Evolutionary conservation across 2,888 invertebrate species (phyloP).

Genomic region (Teleogryllus oceanicus): DNA sequence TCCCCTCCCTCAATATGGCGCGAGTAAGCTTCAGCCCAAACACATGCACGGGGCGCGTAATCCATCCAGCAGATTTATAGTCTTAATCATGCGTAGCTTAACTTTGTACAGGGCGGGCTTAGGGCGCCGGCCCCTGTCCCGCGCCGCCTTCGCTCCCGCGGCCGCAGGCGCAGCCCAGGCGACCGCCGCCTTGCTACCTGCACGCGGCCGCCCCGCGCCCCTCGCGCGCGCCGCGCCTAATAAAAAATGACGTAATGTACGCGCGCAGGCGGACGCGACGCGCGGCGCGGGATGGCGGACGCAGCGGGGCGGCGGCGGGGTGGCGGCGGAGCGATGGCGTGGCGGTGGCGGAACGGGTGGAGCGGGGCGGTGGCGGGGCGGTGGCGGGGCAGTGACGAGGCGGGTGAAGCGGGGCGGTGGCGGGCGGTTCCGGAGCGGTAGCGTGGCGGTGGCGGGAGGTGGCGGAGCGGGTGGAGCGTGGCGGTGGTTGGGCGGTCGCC

Average conservation of each 20-base stretch:
- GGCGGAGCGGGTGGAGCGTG: too few species aligned
- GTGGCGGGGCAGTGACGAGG: neutral
- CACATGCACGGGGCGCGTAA: constrained; percentile 29
- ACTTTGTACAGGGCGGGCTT: constrained; percentile 49
- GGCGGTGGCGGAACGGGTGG: neutral
- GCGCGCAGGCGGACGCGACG: too few species aligned
- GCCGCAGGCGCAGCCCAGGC: neutral
- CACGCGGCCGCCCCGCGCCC: neutral
- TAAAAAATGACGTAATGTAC: constrained; percentile 20
- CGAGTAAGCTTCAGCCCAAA: constrained; percentile 29
- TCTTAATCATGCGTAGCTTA: constrained; percentile 63
- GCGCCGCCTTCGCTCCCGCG: neutral
- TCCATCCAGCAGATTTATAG: constrained; percentile 56
- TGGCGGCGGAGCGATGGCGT: neutral
- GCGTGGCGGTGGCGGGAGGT: too few species aligned
- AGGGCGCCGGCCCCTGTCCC: constrained; percentile 40
- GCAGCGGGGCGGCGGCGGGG: neutral
- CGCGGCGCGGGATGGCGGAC: too few species aligned
- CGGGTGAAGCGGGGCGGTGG: neutral
- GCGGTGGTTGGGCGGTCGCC: too few species aligned
- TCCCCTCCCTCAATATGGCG: constrained; percentile 7
- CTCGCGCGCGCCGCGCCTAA: too few species aligned
- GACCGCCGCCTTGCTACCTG: neutral
- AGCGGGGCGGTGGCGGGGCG: neutral
- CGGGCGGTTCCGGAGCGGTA: too few species aligned